These are phyloP conservation scores for Hylomyscus alleni DNA, from an alignment of 2,797 vertebrate species.

Conservation along the genomic window DNA sequence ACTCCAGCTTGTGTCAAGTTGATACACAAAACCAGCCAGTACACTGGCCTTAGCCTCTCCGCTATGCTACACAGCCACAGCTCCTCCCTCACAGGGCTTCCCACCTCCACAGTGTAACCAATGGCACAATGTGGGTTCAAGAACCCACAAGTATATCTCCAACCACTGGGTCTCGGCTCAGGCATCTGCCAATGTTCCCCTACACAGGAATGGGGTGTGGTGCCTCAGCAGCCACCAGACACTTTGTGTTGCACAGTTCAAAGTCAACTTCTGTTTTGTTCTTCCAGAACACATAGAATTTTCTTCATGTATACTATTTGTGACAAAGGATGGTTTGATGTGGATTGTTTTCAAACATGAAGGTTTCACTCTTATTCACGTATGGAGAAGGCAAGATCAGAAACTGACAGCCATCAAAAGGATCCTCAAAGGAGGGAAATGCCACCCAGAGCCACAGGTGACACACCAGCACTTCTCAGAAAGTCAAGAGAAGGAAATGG, in stretches of 20 bases:
- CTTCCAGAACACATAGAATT: background rate
- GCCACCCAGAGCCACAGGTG: rapidly evolving
- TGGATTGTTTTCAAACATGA: background rate
- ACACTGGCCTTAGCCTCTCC: background rate
- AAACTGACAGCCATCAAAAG: background rate
- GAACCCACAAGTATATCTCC: background rate
- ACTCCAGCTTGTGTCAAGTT: too few species aligned
- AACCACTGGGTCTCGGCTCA: background rate
- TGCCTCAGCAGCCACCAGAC: background rate
- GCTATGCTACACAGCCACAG: rapidly evolving
- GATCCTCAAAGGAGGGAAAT: background rate
- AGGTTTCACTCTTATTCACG: slow-evolving; percentile 10
- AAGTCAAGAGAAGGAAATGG: background rate
- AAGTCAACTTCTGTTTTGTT: background rate
- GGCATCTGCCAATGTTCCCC: too few species aligned
- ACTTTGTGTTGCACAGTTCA: background rate
- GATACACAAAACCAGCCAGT: too few species aligned
- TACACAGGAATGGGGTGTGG: background rate
- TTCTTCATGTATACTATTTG: background rate
- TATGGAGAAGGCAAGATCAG: background rate
- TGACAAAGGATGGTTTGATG: background rate
- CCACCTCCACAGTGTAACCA: background rate
- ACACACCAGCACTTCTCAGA: background rate
- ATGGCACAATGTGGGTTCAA: rapidly evolving
- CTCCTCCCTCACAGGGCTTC: background rate